A percentile compares a stretch with the other conserved stretches of the same genome.
Conservation (phyloP, 2,797 vertebrate species). For the Adelosebastes latens region DNA sequence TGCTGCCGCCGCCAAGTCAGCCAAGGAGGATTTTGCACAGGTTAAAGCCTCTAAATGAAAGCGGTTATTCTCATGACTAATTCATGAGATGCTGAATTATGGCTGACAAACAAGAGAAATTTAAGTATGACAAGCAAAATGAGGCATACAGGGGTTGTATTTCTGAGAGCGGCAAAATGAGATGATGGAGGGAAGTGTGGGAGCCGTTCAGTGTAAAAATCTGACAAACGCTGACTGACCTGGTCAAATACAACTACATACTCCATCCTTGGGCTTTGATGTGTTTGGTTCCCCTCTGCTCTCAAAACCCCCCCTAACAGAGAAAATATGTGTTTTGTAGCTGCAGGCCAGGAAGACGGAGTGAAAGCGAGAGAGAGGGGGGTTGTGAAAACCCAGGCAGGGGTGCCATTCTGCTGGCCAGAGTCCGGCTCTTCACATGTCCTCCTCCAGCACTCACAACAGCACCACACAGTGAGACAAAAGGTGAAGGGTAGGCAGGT, state of each 20-base stretch:
- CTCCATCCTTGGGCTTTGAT: slow-evolving; percentile 45
- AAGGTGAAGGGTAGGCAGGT: slow-evolving; percentile 80
- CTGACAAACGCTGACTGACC: slow-evolving; percentile 44
- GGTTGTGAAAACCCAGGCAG: slow-evolving; percentile 67
- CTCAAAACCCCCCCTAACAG: slow-evolving; percentile 10
- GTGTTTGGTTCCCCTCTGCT: slow-evolving; percentile 44
- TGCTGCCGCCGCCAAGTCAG: slow-evolving; percentile 43
- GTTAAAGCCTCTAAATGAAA: slow-evolving; percentile 67
- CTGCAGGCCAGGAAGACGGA: slow-evolving; percentile 70
- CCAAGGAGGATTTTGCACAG: slow-evolving; percentile 59
- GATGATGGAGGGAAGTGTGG: slow-evolving; percentile 26
- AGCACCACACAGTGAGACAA: slow-evolving; percentile 72
- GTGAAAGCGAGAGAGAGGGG: slow-evolving; percentile 23
- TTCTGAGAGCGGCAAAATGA: slow-evolving; percentile 22
- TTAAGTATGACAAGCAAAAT: slow-evolving; percentile 55
- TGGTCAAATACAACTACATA: slow-evolving; percentile 50
- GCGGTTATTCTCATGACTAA: slow-evolving; percentile 64
- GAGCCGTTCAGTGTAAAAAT: slow-evolving; percentile 24
- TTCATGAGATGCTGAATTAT: slow-evolving; percentile 65
- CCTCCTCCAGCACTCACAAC: slow-evolving; percentile 66
- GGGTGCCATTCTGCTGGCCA: slow-evolving; percentile 67
- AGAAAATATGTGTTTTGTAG: slow-evolving; percentile 70
- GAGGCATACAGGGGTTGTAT: slow-evolving; percentile 22
- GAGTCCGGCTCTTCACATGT: slow-evolving; percentile 61
- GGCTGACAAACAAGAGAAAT: slow-evolving; percentile 59